Base-by-base conservation (phyloP, 37 sponge, comb jelly and placozoan genomes). In the Mnemiopsis leidyi region DNA sequence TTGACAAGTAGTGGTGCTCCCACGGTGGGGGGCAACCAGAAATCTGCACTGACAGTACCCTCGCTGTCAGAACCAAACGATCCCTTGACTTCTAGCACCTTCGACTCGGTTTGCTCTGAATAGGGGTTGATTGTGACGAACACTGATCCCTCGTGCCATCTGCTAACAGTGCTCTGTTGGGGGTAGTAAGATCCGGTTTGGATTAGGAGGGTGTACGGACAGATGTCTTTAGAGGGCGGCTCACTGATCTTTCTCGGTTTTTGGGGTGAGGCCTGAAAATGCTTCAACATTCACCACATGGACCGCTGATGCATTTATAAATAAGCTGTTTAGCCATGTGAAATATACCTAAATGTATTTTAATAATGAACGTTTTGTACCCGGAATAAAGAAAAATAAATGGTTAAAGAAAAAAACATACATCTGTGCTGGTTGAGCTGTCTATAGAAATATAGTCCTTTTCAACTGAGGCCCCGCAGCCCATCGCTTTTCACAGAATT, bases 231-330 rank as follows among this genome's bases (percentile, higher is more conserved):
- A 5, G 73, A 71, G 25, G 26, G 5, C 23, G 23, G 29, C 73
- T 71, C 73, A 3, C 29, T 25, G 16, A 71, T 30, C 3, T 3
- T 71, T 71, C 26, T 71, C 73, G 3, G 16, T 71, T 23, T 71
- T 71, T 30, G 29, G 18, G 68, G 9, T 21, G 68, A 61, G 5
- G 73, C 73, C 73, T 71, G 73, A 71, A 71, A 71, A 71, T 71
- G 73, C 73, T 71, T 71, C 23, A 71, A 71, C 73, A 71, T 71
- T 71, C n/a, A n/a, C n/a, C n/a, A n/a, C n/a, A n/a, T n/a, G n/a
- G n/a, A n/a, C n/a, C n/a, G n/a, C n/a, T n/a, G n/a, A n/a, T n/a
- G n/a, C n/a, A n/a, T n/a, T n/a, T n/a, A n/a, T n/a, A n/a, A n/a
- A n/a, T n/a, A n/a, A n/a, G n/a, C n/a, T n/a, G n/a, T n/a, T n/a